Percentiles rank a stretch among this genome's conserved stretches.
These are phyloP conservation scores for Puffinus mauretanicus DNA, from an alignment of 2,113 vertebrate species.

Conservation along the genomic window DNA sequence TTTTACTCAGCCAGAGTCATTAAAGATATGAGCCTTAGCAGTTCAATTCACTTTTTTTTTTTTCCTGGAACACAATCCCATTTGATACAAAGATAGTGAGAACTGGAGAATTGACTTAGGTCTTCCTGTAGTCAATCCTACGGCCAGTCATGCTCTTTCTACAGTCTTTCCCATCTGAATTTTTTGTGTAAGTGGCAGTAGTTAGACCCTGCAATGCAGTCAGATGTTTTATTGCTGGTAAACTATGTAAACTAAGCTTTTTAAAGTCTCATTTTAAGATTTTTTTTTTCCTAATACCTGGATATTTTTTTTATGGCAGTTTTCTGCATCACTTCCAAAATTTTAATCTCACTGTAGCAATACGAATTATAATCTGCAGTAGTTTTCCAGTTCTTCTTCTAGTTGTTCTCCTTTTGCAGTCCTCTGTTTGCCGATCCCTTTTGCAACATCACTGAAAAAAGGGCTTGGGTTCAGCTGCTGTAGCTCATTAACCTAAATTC, in stretches of 20 bases:
- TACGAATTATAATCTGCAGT: neutral
- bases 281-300: neutral
- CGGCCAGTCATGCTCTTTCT: neutral
- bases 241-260: neutral
- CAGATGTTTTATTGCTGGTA: neutral
- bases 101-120: neutral
- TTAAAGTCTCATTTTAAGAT: neutral
- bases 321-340: neutral
- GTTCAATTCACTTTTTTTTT: neutral
- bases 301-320: neutral
- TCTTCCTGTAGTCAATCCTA: neutral
- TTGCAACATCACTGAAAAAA: neutral
- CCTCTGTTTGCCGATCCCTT: neutral
- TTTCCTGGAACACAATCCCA: neutral
- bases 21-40: neutral
- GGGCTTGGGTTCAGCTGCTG: neutral
- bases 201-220: neutral
- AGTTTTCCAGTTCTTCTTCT: neutral
- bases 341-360: neutral
- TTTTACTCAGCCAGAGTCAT: neutral
- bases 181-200: neutral
- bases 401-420: neutral
- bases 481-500: constrained; percentile 22
- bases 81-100: neutral
- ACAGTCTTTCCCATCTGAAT: neutral